Conservation (phyloP, 2,888 invertebrate genomes). For the Zhuqinia jingwanae region DNA sequence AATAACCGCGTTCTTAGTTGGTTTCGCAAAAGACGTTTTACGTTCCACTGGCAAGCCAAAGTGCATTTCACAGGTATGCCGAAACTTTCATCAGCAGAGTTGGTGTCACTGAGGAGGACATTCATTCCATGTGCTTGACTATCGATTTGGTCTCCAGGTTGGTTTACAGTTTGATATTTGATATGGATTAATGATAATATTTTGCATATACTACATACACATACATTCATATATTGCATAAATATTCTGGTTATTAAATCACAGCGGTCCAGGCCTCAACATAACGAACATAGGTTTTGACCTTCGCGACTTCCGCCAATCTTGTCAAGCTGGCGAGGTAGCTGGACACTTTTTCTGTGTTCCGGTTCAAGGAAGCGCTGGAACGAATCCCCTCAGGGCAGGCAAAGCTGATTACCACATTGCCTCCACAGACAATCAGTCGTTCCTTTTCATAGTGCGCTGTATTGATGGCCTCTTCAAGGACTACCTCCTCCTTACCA, state of each 20-base stretch:
- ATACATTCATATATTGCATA: no score
- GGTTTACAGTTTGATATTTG: background rate
- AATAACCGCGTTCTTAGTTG: constrained; percentile 10
- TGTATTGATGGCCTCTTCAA: constrained; percentile 52
- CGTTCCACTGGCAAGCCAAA: constrained; percentile 53
- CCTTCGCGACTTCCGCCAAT: constrained; percentile 52
- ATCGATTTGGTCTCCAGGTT: constrained; percentile 54
- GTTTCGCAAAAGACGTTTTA: constrained; percentile 56
- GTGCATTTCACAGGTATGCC: constrained; percentile 44
- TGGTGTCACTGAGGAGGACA: constrained; percentile 54
- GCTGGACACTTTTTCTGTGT: constrained; percentile 57
- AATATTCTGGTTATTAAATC: no score
- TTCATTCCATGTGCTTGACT: constrained; percentile 54
- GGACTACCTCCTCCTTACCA: constrained; percentile 56
- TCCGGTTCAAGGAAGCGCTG: constrained; percentile 48
- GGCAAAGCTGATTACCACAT: constrained; percentile 54
- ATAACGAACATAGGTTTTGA: constrained; percentile 59
- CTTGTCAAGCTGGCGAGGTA: constrained; percentile 49
- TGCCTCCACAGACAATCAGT: constrained; percentile 49
- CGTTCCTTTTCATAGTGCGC: constrained; percentile 52
- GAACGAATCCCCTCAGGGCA: constrained; percentile 50
- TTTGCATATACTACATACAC: no score
- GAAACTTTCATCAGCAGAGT: constrained; percentile 51
- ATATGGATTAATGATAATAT: no score
- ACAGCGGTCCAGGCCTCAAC: constrained; percentile 61